Evolutionary conservation across 2,113 vertebrate genomes (phyloP).

Genomic region (Rissa tridactyla): DNA sequence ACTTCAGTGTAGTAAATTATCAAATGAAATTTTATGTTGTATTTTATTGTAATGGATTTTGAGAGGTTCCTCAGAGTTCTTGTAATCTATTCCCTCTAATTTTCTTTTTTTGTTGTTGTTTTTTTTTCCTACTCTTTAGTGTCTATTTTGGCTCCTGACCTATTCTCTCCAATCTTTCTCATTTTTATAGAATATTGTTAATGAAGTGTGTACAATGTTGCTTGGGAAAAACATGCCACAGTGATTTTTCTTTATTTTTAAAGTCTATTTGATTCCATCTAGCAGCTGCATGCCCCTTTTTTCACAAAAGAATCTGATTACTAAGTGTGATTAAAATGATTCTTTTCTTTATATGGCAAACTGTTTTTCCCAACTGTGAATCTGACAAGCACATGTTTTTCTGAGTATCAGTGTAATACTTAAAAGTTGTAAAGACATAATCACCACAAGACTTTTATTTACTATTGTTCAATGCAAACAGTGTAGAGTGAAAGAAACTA

Average conservation of each 20-base stretch:
- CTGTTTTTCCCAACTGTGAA: not conserved
- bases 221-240: not conserved
- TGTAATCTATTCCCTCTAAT: not conserved
- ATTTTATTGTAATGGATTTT: not conserved
- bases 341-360: conserved; percentile 18
- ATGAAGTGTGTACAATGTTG: not conserved
- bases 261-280: conserved; percentile 21
- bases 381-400: conserved; percentile 34
- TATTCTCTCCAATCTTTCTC: not conserved
- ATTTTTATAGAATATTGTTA: not conserved
- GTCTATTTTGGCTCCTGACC: not conserved
- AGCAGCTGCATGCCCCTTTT: conserved; percentile 30
- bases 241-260: conserved; percentile 34
- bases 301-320: conserved; percentile 62
- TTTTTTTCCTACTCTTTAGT: not conserved
- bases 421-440: conserved; percentile 14
- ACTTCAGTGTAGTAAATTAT: not conserved
- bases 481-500: conserved; percentile 42
- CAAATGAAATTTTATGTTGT: not conserved
- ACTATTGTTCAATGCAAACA: conserved; percentile 52
- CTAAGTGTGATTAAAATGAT: conserved; percentile 38
- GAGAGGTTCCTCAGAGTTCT: not conserved
- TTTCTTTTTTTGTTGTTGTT: not conserved
- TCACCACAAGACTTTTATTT: conserved; percentile 53
- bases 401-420: not conserved